A percentile compares a stretch with the other conserved stretches of the same genome.
Conservation (phyloP, 2,888 invertebrate species). For the Hemicrepidius hirtus region DNA sequence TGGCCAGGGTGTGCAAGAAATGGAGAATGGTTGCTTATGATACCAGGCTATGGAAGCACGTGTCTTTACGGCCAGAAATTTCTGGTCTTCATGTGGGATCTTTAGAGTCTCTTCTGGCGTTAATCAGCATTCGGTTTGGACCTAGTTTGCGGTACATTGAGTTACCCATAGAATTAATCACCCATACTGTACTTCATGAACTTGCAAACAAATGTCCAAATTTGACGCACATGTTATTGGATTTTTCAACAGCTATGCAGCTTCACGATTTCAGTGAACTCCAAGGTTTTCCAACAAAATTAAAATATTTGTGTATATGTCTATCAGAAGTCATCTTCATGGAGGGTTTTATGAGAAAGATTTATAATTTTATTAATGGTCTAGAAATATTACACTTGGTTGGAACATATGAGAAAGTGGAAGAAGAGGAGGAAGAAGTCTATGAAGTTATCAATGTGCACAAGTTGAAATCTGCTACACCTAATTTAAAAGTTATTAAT, state of each 20-base stretch:
- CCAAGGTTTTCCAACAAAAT: slow-evolving; percentile 98
- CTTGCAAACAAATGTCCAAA: slow-evolving; percentile 97
- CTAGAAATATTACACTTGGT: slow-evolving; percentile 97
- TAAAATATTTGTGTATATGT: slow-evolving; percentile 90
- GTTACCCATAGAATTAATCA: slow-evolving; percentile 96
- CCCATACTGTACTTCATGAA: slow-evolving; percentile 97
- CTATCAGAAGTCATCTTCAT: slow-evolving; percentile 99
- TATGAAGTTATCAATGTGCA: slow-evolving; percentile 99
- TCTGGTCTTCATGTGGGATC: slow-evolving; percentile 95
- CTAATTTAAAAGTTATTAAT: slow-evolving; percentile 97
- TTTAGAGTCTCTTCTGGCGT: slow-evolving; percentile 88
- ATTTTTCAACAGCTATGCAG: slow-evolving; percentile 99
- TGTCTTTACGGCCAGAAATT: slow-evolving; percentile 96
- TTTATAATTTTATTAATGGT: slow-evolving; percentile 99
- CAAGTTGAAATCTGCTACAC: slow-evolving; percentile 97
- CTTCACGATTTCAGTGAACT: slow-evolving; percentile 99
- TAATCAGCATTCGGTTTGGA: slow-evolving; percentile 92
- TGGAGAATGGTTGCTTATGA: slow-evolving; percentile 98
- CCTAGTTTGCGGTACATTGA: slow-evolving; percentile 93
- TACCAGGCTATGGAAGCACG: slow-evolving; percentile 95
- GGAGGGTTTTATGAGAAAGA: slow-evolving; percentile 99
- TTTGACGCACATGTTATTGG: slow-evolving; percentile 95
- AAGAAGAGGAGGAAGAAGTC: slow-evolving; percentile 99
- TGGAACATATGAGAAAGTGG: slow-evolving; percentile 97
- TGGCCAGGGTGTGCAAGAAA: slow-evolving; percentile 95